A percentile compares a stretch with the other conserved stretches of the same genome.
phyloP scores from a whole-genome alignment of 2,797 vertebrate species.

The Okamejei kenojei region DNA sequence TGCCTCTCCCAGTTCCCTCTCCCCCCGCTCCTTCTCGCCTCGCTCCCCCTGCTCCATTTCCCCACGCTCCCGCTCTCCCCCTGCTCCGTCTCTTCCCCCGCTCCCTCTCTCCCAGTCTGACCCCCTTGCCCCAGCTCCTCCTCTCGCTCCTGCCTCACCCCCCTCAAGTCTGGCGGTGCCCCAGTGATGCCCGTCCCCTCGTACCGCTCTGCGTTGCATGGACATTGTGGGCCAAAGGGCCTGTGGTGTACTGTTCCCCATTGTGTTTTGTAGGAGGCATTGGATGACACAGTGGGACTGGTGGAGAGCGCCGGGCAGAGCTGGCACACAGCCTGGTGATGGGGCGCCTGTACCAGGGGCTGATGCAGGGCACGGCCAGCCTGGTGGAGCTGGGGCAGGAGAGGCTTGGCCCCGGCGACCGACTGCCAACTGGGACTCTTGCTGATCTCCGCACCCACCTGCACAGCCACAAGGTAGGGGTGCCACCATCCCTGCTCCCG shows the following conservation, averaged over 20 bases:
- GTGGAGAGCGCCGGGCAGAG: conserved; percentile 52
- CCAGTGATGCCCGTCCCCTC: no score
- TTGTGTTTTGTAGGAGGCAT: conserved; percentile 55
- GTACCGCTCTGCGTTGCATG: neutral
- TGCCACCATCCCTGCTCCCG: no score
- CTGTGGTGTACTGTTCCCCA: neutral
- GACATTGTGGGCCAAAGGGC: neutral
- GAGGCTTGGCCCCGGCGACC: conserved; percentile 51
- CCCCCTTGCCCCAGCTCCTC: neutral
- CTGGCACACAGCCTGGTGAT: conserved; percentile 53
- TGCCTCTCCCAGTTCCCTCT: neutral
- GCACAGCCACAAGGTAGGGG: conserved; percentile 64
- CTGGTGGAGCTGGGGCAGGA: conserved; percentile 61
- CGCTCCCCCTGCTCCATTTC: neutral
- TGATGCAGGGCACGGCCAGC: conserved; percentile 60
- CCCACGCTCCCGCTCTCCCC: no score
- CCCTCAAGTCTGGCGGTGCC: neutral
- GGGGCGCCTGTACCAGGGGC: conserved; percentile 56
- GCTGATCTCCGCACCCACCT: conserved; percentile 58
- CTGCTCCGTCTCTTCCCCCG: neutral
- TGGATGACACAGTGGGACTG: conserved; percentile 61
- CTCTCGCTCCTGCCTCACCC: no score
- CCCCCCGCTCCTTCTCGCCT: neutral
- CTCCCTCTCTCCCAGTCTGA: neutral
- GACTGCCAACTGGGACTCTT: conserved; percentile 51